Evolutionary conservation across 2,797 vertebrate genomes (phyloP), one percentile per base, ranked within the genome.

Genomic region (Ctenopoma kingsleyae): DNA sequence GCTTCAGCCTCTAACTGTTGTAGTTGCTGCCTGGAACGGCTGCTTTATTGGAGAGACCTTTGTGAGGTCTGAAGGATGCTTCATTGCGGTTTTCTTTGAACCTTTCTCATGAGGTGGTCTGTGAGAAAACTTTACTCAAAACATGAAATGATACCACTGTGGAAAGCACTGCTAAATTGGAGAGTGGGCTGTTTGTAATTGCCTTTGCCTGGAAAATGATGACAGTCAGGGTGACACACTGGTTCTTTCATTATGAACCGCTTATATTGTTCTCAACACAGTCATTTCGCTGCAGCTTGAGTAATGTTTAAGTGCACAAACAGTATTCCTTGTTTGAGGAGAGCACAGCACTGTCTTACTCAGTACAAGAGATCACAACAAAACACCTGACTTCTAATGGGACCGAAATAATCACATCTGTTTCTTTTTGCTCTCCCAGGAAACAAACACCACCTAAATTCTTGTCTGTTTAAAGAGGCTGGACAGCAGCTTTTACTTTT

Each of bases 391-490:
- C 48, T 53, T 80, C 74, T 68, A 50, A 43, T 56, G 76, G 58
- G 67, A 84, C 12, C 0, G 17, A 57, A 38, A 80, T 78, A 81
- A 88, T 87, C 67, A 27, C 67, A 71, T 84, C 50, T 46, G 47
- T 46, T 38, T 44, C 48, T 68, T 44, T 74, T 41, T 32, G 1
- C 50, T 74, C 38, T 3, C 52, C n/a, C 43, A 20, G 62, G 23
- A 84, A 83, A 76, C 72, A 82, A 80, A 83, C 61, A 81, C n/a
- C 56, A 36, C 27, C 62, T 67, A 36, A 54, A 71, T 50, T 72
- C 25, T 9, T 19, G 25, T 67, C 76, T 51, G 78, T 81, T 83
- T 78, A 36, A 57, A 64, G 52, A 66, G 61, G 64, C 71, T 35
- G 53, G 54, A 54, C 51, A 30, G 41, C 70, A 64, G 64, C 74